Base-by-base conservation (phyloP, 2,113 vertebrate genomes). In the Phalacrocorax aristotelis region DNA sequence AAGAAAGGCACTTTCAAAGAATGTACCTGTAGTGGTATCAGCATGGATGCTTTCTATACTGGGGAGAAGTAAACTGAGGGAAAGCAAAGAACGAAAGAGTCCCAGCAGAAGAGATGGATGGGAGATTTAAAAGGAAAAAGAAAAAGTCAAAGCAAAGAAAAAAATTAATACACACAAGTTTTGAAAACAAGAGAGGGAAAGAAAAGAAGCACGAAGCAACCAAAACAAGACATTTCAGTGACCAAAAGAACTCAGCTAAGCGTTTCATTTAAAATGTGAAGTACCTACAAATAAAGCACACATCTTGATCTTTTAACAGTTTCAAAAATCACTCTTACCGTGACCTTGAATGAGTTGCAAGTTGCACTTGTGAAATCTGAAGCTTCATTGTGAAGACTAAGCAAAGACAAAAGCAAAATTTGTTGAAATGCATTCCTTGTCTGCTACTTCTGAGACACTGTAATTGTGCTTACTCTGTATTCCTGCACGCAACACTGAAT, bases 391-490 rank as follows among this genome's bases (percentile, higher is more conserved):
- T 82, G 69, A 90, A 96, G 95, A 91, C 83, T 77, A 85, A 92
- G 89, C 91, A 96, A 94, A 87, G 78, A 91, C 38, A 84, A 94
- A 65, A 83, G 85, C 74, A 72, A 74, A 75, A 52, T 78, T 5
- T 57, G 72, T 96, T 96, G 89, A 91, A 66, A 96, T 65, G 64
- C 71, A 61, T 89, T 90, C 38, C 84, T 87, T 65, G 84, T 78
- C 94, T 55, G 65, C 83, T 92, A 54, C 55, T 92, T 95, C 89
- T 89, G 74, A 89, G 95, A 84, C 44, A 27, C 46, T 65, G 58
- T 71, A 97, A 95, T 82, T 93, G 81, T 87, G 97, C 94, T 97
- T 95, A 93, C 92, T 90, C 90, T 80, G 85, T 96, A 93, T 93
- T 90, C 60, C 93, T 94, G 62, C 83, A 90, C 52, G 78, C 83